A percentile compares a stretch with the other conserved stretches of the same genome.
Conservation (phyloP, 2,888 invertebrate genomes). For the Microdon myrmicae region DNA sequence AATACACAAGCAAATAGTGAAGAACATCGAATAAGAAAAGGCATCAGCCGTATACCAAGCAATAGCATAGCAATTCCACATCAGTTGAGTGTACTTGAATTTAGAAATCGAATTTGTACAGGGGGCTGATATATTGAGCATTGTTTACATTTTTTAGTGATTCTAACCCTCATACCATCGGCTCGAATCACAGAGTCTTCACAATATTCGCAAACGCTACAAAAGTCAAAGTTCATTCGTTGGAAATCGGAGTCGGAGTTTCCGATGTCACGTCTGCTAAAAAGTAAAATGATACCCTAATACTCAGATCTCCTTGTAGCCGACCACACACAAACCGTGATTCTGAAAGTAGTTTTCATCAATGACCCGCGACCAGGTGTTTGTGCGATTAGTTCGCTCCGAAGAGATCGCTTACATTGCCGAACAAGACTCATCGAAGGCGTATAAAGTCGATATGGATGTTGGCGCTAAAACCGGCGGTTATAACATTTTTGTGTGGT, state of each 20-base stretch:
- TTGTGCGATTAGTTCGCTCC: conserved; percentile 81
- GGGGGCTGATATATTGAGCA: too few relatives aligned
- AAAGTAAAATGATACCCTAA: conserved; percentile 78
- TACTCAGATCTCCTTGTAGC: conserved; percentile 79
- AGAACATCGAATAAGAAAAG: too few relatives aligned
- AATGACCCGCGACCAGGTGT: conserved; percentile 88
- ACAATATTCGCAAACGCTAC: too few relatives aligned
- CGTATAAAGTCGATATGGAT: conserved; percentile 93
- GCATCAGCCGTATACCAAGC: too few relatives aligned
- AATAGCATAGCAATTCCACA: too few relatives aligned
- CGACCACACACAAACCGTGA: conserved; percentile 89
- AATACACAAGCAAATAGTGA: too few relatives aligned
- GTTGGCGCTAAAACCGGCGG: conserved; percentile 82
- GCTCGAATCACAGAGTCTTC: too few relatives aligned
- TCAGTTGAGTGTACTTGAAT: too few relatives aligned
- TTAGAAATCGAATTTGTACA: too few relatives aligned
- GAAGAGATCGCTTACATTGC: conserved; percentile 94
- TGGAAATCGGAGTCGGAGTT: conserved; percentile 90
- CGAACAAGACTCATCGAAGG: conserved; percentile 80
- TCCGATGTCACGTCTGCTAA: conserved; percentile 88
- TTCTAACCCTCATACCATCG: too few relatives aligned
- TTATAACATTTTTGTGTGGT: too few relatives aligned
- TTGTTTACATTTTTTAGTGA: too few relatives aligned
- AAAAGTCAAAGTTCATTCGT: conserved; percentile 78
- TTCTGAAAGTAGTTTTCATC: conserved; percentile 81